Evolutionary conservation across 2,797 vertebrate species (phyloP), one percentile per base, ranked within the genome.

Genomic region (Crenuchus spilurus): DNA sequence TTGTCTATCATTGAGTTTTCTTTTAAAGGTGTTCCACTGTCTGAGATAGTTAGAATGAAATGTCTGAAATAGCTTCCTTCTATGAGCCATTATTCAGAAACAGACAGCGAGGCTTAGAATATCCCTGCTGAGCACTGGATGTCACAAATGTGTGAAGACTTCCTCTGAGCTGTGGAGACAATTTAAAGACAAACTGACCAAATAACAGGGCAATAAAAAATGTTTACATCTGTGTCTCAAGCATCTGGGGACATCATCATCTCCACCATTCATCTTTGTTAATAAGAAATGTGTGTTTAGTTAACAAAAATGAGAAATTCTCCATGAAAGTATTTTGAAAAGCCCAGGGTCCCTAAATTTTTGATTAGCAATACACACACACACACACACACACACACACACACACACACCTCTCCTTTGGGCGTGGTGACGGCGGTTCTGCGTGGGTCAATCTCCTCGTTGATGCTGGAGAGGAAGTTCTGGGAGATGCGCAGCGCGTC

Each of bases 401-500:
- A 14, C 5, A 49, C 18, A 51, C 71, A 83, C 75, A 97, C 97
- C 95, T 99, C 97, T 87, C 97, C 97, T 77, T 99, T 99, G 64
- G 97, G 97, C 0, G 97, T 98, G 33, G 97, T 99, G 86, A 99
- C 96, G 0, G 97, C 96, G 0, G 97, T 98, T 83, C 96, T 92
- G 72, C 97, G 94, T 2, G 96, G 96, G 75, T 98, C 97, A 0
- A 99, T 98, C 86, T 99, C 97, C 87, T 99, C 97, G 6, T 99
- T 98, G 91, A 99, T 99, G 89, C 95, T 99, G 84, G 97, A 99
- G 16, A 99, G 93, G 85, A 99, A 99, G 88, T 98, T 99, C 88
- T 99, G 97, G 0, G 97, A 98, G 90, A 99, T 98, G 69, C 97
- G 92, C 71, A 99, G 92, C 8, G 97, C 97, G 0, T 99, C 96